A percentile compares a stretch with the other conserved stretches of the same genome.
phyloP scores from a whole-genome alignment of 2,888 invertebrate genomes.

The Chloroclysta siterata region DNA sequence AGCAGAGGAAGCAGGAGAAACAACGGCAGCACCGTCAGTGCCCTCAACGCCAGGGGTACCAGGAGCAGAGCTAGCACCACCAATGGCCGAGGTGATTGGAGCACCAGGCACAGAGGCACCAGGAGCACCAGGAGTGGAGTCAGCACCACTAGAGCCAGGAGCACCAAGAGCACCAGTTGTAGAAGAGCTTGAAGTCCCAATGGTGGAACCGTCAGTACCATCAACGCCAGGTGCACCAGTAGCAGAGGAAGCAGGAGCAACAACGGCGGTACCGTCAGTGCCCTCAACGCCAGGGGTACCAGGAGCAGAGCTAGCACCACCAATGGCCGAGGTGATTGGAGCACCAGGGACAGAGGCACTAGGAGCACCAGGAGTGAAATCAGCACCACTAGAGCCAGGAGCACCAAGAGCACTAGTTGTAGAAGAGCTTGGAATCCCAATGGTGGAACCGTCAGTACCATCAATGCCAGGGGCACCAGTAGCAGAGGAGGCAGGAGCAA shows the following conservation, averaged over 20 bases:
- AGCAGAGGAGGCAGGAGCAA: constrained; percentile 8
- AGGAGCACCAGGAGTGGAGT: constrained; percentile 3
- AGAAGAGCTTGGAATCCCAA: not conserved
- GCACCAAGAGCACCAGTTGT: no score
- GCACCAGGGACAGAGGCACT: not conserved
- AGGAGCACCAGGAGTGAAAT: no score
- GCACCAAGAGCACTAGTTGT: no score
- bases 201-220: not conserved
- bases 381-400: not conserved
- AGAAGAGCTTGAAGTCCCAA: no score
- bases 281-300: constrained; percentile 12
- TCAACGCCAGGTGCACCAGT: constrained; percentile 6
- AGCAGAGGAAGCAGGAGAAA: constrained; percentile 12
- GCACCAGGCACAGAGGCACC: no score
- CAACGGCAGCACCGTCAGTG: not conserved
- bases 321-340: constrained; percentile 2
- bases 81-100: constrained; percentile 10
- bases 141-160: constrained; percentile 8
- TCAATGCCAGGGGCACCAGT: constrained; percentile 5
- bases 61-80: constrained; percentile 2
- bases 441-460: constrained; percentile 1
- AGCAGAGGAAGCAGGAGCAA: constrained; percentile 9
- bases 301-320: not conserved
- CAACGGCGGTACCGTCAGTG: constrained; percentile 8
- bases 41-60: not conserved